Evolutionary conservation across 2,888 invertebrate genomes (phyloP).

Genomic region (Papilio gigon): DNA sequence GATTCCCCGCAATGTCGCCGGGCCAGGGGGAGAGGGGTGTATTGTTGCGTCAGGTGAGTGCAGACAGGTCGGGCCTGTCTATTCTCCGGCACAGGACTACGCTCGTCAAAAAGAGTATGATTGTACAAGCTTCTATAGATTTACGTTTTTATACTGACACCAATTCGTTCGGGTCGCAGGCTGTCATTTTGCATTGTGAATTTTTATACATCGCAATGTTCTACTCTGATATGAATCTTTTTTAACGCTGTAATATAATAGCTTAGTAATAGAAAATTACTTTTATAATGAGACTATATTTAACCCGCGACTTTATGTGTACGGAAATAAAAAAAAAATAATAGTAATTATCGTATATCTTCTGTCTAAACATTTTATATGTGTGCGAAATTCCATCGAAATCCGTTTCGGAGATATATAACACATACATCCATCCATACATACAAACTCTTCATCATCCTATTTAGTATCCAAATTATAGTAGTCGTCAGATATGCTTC

Average conservation of each 20-base stretch:
- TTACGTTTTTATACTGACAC: slow-evolving; percentile 32
- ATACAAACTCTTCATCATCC: too few species aligned
- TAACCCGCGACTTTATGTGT: too few species aligned
- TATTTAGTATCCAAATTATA: too few species aligned
- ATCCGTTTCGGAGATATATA: too few species aligned
- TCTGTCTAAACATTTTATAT: too few species aligned
- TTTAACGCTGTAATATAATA: not conserved
- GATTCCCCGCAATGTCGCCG: slow-evolving; percentile 33
- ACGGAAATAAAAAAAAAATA: too few species aligned
- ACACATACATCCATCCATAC: too few species aligned
- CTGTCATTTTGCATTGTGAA: slow-evolving; percentile 8
- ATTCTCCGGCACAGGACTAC: slow-evolving; percentile 42
- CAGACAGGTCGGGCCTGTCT: slow-evolving; percentile 52
- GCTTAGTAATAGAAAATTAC: too few species aligned
- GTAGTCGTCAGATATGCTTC: not conserved
- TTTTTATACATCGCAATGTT: not conserved
- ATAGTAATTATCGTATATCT: too few species aligned
- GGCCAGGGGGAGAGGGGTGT: slow-evolving; percentile 43
- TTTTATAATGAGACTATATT: too few species aligned
- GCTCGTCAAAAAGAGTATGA: slow-evolving; percentile 35
- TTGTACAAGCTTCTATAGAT: slow-evolving; percentile 36
- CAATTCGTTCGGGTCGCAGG: slow-evolving; percentile 19
- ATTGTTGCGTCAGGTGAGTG: slow-evolving; percentile 63
- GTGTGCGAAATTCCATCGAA: too few species aligned
- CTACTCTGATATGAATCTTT: not conserved